These are phyloP conservation scores for Polydrusus tereticollis DNA, from an alignment of 2,888 invertebrate genomes.

Conservation along the genomic window DNA sequence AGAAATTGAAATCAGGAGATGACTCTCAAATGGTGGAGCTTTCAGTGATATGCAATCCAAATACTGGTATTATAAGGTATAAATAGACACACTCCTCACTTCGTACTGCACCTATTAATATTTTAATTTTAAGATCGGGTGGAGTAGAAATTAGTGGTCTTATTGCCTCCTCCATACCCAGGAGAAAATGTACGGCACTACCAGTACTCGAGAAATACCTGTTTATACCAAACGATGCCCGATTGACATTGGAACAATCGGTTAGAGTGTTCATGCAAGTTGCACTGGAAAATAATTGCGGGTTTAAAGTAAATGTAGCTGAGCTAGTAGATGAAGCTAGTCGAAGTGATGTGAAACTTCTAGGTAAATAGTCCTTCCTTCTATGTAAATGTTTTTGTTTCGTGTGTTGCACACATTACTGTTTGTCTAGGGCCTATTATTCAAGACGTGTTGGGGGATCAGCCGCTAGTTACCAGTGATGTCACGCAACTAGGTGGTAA, in stretches of 20 bases:
- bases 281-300: slow-evolving; percentile 76
- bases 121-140: slow-evolving; percentile 70
- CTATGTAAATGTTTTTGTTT: not conserved
- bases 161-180: slow-evolving; percentile 80
- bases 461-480: slow-evolving; percentile 78
- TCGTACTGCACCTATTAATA: not conserved
- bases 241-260: slow-evolving; percentile 60
- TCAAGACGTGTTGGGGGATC: slow-evolving; percentile 73
- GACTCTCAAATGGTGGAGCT: slow-evolving; percentile 65
- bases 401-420: not conserved
- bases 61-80: slow-evolving; percentile 54
- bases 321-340: slow-evolving; percentile 50
- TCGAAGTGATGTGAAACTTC: slow-evolving; percentile 19
- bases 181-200: slow-evolving; percentile 75
- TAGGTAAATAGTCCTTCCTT: slow-evolving; percentile 16
- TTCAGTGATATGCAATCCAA: no score
- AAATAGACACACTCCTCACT: not conserved
- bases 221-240: slow-evolving; percentile 75
- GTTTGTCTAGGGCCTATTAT: slow-evolving; percentile 61
- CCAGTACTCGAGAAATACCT: slow-evolving; percentile 83
- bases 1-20: slow-evolving; percentile 49
- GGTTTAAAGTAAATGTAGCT: slow-evolving; percentile 68
- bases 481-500: slow-evolving; percentile 68
- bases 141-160: slow-evolving; percentile 85
- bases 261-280: slow-evolving; percentile 77